Evolutionary conservation across 2,888 invertebrate genomes (phyloP).

Genomic region (Amphipoea lucens): DNA sequence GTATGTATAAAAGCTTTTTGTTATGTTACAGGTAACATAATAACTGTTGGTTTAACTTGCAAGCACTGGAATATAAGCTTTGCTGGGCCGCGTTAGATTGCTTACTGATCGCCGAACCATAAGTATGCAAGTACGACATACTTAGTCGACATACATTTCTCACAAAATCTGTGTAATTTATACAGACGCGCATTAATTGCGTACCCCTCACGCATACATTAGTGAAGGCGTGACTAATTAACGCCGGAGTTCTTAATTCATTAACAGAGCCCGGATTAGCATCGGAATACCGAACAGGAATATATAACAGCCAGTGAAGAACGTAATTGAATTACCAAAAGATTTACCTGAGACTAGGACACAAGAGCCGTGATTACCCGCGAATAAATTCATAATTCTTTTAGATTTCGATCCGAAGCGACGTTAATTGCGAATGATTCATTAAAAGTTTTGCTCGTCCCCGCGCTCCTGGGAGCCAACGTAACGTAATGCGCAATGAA

Average conservation of each 20-base stretch:
- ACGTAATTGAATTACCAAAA: conserved; percentile 37
- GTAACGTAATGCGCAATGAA: conserved; percentile 46
- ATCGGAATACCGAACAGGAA: conserved; percentile 30
- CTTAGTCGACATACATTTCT: conserved; percentile 5
- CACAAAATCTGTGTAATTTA: conserved; percentile 29
- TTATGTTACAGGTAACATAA: background rate
- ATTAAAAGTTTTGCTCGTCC: conserved; percentile 51
- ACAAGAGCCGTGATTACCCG: conserved; percentile 46
- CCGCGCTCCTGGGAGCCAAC: background rate
- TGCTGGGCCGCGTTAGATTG: background rate
- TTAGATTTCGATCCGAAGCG: conserved; percentile 37
- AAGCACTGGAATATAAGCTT: background rate
- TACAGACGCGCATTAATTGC: conserved; percentile 36
- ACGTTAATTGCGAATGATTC: conserved; percentile 58
- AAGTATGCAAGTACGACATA: background rate
- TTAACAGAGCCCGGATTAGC: conserved; percentile 40
- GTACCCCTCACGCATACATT: conserved; percentile 33
- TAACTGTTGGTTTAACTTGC: background rate
- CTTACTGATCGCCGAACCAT: background rate
- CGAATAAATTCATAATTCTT: conserved; percentile 55
- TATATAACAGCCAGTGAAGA: conserved; percentile 11
- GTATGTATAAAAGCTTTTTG: no score
- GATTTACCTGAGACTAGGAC: conserved; percentile 4
- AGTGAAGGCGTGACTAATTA: conserved; percentile 40
- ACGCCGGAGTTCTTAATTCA: conserved; percentile 47